Base-by-base conservation (phyloP, 2,113 vertebrate species). In the Hippocampus guttulatus region DNA sequence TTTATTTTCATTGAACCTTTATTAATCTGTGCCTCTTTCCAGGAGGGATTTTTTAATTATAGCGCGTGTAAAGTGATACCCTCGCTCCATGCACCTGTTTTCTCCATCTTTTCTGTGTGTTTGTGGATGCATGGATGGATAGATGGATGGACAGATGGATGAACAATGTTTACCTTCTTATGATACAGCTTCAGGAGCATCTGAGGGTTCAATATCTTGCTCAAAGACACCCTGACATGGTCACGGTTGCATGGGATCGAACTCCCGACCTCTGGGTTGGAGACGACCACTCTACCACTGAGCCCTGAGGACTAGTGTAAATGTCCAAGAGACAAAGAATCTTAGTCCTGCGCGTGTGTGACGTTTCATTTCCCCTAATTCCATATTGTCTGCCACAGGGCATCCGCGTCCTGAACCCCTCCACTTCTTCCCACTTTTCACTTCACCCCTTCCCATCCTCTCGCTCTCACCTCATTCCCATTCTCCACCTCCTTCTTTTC, bases 351-450 rank as follows among this genome's bases (percentile, higher is more conserved):
- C 82, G 47, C 76, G 74, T 85, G 85, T 88, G 85, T 87, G 90
- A 91, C 85, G 76, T 92, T 90, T 93, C 86, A 92, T 92, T 92
- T 92, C 89, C 90, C 78, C 71, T 92, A 91, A 93, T 92, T 92
- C 90, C 85, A 89, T 84, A 89, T 87, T 87, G 89, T 89, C 90
- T 88, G 91, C 91, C 91, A 92, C 87, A 84, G 89, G 88, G 84
- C 87, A 91, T 92, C 89, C 87, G 85, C 58, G 41, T 78, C 75
- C 77, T 67, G 61, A 78, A 41, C 21, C 73, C 73, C 71, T 81
- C 87, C 68, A 66, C 76, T 76, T 84, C 84, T 79, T 84, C 80
- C 67, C 77, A 75, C 80, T 82, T 40, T 84, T 74, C 79, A 67
- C 75, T 83, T 80, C 71, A 64, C 64, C 33, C 60, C 71, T 70